phyloP scores from a whole-genome alignment of 2,113 vertebrate genomes.

The Campylomormyrus tamandua region DNA sequence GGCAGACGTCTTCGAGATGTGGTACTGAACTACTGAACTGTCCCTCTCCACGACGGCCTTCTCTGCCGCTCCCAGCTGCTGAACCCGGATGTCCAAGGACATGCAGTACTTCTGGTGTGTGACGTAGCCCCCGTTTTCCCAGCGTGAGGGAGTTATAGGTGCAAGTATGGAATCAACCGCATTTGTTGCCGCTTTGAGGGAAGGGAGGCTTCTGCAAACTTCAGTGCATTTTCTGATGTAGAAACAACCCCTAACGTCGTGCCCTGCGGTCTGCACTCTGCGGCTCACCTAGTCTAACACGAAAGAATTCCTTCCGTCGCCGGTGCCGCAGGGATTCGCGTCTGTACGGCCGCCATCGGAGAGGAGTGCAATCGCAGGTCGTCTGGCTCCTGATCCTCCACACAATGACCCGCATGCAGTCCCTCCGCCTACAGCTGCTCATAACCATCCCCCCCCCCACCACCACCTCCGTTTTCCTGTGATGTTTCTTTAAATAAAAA shows the following conservation, averaged over 20 bases:
- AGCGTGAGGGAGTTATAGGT: background rate
- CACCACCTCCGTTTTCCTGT: slow-evolving; percentile 47
- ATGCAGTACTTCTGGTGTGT: background rate
- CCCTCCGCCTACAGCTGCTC: slow-evolving; percentile 59
- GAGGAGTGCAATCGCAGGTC: background rate
- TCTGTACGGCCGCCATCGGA: background rate
- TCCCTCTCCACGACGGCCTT: background rate
- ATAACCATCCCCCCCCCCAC: slow-evolving; percentile 45
- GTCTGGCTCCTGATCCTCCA: slow-evolving; percentile 29
- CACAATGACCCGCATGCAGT: slow-evolving; percentile 44
- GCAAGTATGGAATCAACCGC: slow-evolving; percentile 45
- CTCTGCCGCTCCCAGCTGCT: background rate
- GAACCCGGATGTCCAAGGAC: background rate
- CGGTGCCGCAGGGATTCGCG: slow-evolving; percentile 15
- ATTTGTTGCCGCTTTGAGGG: slow-evolving; percentile 36
- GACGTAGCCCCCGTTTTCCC: background rate
- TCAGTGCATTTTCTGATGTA: background rate
- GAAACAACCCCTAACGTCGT: background rate
- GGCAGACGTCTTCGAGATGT: background rate
- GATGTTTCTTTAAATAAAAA: slow-evolving; percentile 58
- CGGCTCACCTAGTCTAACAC: background rate
- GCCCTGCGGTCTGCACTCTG: background rate
- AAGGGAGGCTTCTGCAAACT: background rate
- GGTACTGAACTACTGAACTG: background rate
- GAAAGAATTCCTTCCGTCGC: background rate